A percentile compares a stretch with the other conserved stretches of the same genome.
phyloP scores from a whole-genome alignment of 2,113 vertebrate genomes.

The Cyprinodon brontotheroides region DNA sequence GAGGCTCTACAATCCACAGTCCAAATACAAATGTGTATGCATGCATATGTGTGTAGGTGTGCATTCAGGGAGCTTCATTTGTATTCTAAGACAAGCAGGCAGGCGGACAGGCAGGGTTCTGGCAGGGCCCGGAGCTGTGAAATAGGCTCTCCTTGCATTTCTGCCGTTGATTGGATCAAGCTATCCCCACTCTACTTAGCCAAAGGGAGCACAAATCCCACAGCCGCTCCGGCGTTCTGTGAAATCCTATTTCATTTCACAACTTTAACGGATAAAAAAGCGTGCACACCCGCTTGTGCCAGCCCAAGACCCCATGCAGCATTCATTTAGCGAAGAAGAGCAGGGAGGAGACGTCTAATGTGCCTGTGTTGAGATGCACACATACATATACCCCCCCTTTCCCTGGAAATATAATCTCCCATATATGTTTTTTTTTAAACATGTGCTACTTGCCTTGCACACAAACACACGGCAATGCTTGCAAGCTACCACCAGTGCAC shows the following conservation, averaged over 20 bases:
- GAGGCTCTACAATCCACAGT: slow-evolving; percentile 46
- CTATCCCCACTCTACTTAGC: slow-evolving; percentile 75
- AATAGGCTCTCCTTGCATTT: slow-evolving; percentile 76
- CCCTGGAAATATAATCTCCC: slow-evolving; percentile 62
- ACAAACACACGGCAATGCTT: slow-evolving; percentile 28
- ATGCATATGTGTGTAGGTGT: slow-evolving; percentile 65
- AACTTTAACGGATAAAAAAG: slow-evolving; percentile 78
- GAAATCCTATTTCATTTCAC: slow-evolving; percentile 81
- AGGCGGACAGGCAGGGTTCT: slow-evolving; percentile 72
- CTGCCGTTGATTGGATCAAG: slow-evolving; percentile 76
- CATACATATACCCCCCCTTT: slow-evolving; percentile 16
- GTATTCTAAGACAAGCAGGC: slow-evolving; percentile 77
- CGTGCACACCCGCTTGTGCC: slow-evolving; percentile 56
- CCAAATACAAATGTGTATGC: slow-evolving; percentile 49
- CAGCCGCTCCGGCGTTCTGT: slow-evolving; percentile 71
- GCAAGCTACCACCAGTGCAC: slow-evolving; percentile 57
- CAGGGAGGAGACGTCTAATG: slow-evolving; percentile 54
- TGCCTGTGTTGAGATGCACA: slow-evolving; percentile 53
- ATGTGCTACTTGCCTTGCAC: slow-evolving; percentile 23
- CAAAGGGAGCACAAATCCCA: slow-evolving; percentile 76
- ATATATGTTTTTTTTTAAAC: slow-evolving; percentile 46
- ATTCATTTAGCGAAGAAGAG: slow-evolving; percentile 56
- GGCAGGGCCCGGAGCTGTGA: slow-evolving; percentile 71
- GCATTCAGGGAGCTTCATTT: slow-evolving; percentile 76
- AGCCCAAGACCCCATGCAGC: slow-evolving; percentile 63